Evolutionary conservation across 2,797 vertebrate species (phyloP).

Genomic region (Rhinophrynus dorsalis): DNA sequence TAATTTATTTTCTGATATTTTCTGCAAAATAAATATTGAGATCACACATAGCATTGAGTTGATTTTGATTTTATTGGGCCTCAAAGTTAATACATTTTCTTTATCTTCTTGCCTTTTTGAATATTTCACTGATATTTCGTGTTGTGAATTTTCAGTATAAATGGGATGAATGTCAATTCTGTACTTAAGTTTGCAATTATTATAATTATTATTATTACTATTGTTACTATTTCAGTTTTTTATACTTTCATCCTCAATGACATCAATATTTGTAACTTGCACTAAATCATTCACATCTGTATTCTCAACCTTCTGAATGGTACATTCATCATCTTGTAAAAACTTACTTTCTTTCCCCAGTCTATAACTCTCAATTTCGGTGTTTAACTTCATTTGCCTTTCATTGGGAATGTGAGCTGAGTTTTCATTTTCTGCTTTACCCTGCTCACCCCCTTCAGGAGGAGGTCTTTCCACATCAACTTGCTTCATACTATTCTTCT

Average conservation of each 20-base stretch:
- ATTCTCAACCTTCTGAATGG: background rate
- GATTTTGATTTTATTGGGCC: too few relatives aligned
- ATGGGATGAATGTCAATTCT: background rate
- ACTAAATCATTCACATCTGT: constrained; percentile 4
- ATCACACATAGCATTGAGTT: background rate
- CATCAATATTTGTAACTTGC: constrained; percentile 43
- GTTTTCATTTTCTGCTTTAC: constrained; percentile 53
- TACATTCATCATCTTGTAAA: background rate
- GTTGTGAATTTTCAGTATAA: background rate
- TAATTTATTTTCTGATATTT: background rate
- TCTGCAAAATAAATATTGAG: background rate
- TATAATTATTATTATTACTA: constrained; percentile 23
- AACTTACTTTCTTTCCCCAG: background rate
- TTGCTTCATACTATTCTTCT: constrained; percentile 60
- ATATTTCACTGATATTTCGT: background rate
- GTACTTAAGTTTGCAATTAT: too few relatives aligned
- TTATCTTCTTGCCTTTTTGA: too few relatives aligned
- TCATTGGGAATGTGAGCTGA: constrained; percentile 25
- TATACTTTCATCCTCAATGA: constrained; percentile 6
- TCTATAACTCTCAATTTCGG: constrained; percentile 24
- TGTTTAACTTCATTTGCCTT: background rate
- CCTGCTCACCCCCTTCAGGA: constrained; percentile 59
- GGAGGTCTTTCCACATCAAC: constrained; percentile 65
- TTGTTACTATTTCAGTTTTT: background rate
- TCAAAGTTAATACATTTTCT: too few relatives aligned